A percentile compares a stretch with the other conserved stretches of the same genome.
Evolutionary conservation across 2,797 vertebrate genomes (phyloP).

Genomic region (Lagorchestes hirsutus): DNA sequence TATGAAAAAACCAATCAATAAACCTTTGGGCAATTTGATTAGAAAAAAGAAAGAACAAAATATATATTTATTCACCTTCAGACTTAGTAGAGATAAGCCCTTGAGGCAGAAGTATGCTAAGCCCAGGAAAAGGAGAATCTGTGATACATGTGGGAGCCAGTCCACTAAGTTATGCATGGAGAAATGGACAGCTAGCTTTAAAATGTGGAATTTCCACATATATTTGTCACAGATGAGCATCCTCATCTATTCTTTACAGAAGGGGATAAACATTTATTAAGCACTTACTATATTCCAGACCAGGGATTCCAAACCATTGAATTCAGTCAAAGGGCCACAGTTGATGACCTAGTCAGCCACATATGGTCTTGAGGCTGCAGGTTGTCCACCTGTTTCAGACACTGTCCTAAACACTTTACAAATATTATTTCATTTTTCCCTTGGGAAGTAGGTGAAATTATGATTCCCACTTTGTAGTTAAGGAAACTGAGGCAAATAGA

Average conservation of each 20-base stretch:
- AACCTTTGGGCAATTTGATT: no score
- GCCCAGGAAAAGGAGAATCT: neutral
- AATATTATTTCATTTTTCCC: neutral
- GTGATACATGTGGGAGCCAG: neutral
- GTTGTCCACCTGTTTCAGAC: neutral
- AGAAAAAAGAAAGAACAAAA: no score
- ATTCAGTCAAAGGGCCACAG: no score
- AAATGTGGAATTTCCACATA: neutral
- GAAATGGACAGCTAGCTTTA: neutral
- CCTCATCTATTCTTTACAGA: neutral
- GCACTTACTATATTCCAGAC: neutral
- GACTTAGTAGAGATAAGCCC: neutral
- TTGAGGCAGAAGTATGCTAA: neutral
- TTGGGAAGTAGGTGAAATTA: neutral
- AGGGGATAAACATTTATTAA: neutral
- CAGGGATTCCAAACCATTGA: no score
- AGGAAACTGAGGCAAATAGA: neutral
- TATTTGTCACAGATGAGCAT: neutral
- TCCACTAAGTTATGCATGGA: neutral
- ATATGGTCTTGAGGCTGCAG: no score
- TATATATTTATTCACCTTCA: neutral
- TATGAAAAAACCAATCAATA: no score
- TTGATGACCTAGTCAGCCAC: no score
- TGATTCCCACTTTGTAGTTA: neutral
- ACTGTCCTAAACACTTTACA: neutral